These are phyloP conservation scores for Panzeria rudis DNA, from an alignment of 2,888 invertebrate genomes.

Conservation along the genomic window DNA sequence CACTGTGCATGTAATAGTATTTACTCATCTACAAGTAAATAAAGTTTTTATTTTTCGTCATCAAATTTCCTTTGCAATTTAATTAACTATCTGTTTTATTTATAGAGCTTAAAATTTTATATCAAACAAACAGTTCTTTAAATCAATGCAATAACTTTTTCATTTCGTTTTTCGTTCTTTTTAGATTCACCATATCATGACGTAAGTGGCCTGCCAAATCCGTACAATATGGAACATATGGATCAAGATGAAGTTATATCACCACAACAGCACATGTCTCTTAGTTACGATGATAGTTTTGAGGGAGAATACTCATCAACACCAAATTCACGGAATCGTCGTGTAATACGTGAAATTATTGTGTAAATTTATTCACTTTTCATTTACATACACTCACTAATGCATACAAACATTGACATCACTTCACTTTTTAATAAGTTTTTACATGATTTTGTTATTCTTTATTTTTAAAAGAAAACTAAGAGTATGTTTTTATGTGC, in stretches of 20 bases:
- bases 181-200: constrained; percentile 96
- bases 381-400: constrained; percentile 50
- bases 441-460: constrained; percentile 3
- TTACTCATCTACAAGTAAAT: no score
- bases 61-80: no score
- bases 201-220: constrained; percentile 95
- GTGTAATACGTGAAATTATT: constrained; percentile 97
- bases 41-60: no score
- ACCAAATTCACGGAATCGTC: constrained; percentile 94
- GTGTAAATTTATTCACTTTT: constrained; percentile 84
- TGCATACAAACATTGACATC: constrained; percentile 19
- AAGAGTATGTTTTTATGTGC: no score
- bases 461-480: not conserved
- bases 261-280: constrained; percentile 92
- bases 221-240: constrained; percentile 92
- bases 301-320: constrained; percentile 97
- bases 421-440: constrained; percentile 28
- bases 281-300: constrained; percentile 96
- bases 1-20: no score
- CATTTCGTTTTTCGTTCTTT: constrained; percentile 62
- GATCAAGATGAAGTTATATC: constrained; percentile 88
- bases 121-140: no score
- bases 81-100: no score
- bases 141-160: no score
- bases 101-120: no score